These are phyloP conservation scores for Laupala kohalensis DNA, from an alignment of 1,140 invertebrate genomes.

Conservation along the genomic window DNA sequence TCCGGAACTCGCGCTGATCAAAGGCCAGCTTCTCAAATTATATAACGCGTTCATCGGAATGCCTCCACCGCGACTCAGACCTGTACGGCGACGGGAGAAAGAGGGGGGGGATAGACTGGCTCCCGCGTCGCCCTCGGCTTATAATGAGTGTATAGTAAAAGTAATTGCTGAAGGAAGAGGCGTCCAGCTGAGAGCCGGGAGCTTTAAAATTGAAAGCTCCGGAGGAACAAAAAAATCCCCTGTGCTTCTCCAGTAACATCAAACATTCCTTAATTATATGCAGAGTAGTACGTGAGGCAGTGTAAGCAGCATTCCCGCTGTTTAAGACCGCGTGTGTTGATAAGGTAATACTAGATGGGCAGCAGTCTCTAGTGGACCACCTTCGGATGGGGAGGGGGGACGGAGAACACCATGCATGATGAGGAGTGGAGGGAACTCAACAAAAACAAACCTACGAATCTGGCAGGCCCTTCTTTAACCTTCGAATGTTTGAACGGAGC, in stretches of 20 bases:
- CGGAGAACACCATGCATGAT: too few species aligned
- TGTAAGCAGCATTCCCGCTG: not conserved
- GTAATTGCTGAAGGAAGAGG: not conserved
- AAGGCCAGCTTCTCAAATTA: not conserved
- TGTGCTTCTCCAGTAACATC: not conserved
- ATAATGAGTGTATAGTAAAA: not conserved
- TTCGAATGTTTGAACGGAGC: too few species aligned
- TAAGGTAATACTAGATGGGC: not conserved
- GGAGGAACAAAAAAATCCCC: not conserved
- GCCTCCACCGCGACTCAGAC: too few species aligned
- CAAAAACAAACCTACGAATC: too few species aligned
- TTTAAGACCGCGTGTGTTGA: not conserved
- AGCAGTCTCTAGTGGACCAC: not conserved
- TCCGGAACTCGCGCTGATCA: too few species aligned
- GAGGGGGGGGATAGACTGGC: too few species aligned
- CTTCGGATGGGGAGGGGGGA: too few species aligned
- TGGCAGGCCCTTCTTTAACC: too few species aligned
- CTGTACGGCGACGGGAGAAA: not conserved
- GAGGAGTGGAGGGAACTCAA: too few species aligned
- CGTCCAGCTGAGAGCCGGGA: not conserved
- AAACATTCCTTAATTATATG: not conserved
- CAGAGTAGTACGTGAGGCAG: not conserved
- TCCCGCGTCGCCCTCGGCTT: too few species aligned
- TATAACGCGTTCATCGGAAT: not conserved
- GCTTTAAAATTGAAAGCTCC: not conserved